Evolutionary conservation across 2,888 invertebrate species (phyloP), one percentile per base, ranked within the genome.

Genomic region (Gandaritis pyraliata): DNA sequence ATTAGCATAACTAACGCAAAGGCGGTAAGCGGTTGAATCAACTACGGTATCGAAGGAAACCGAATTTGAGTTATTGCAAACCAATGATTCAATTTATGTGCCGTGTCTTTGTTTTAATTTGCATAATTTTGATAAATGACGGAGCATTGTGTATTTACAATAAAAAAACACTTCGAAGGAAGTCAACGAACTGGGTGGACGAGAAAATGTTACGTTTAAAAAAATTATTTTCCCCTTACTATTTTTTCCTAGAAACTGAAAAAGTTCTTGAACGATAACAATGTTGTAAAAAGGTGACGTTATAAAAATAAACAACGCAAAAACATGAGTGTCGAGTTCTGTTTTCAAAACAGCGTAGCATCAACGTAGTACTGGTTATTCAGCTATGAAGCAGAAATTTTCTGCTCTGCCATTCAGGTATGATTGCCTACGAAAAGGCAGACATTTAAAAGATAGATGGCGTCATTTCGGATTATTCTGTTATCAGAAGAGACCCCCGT

Each of bases 401-500:
- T 29, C 10, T 33, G 8, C 33, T 33, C 8, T 33, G 5, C 33
- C 10, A 33, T 33, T 11, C 46, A 43, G 33, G 38, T 45, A 36
- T 36, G 36, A 54, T 45, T 30, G 43, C 23, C 49, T 49, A 60
- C 45, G 38, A 55, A 50, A 55, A 91, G 88, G 90, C 89, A 87
- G 89, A 91, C 91, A 92, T 94, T 94, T 93, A 94, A 93, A 93
- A 94, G 94, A 94, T 89, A 93, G 93, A 94, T 94, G 90, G 93
- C 88, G 89, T 93, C 90, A 93, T 94, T 94, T 50, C 88, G 93
- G 93, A 93, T 94, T 93, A 94, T 94, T 94, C 93, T 93, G 93
- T 94, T 94, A 94, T 94, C 94, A 93, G 88, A 88, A 83, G 84
- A 84, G 88, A 85, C 86, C 86, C 85, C 13, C 80, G 81, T 78